phyloP scores from a whole-genome alignment of 2,113 vertebrate genomes.

The Sorex araneus region DNA sequence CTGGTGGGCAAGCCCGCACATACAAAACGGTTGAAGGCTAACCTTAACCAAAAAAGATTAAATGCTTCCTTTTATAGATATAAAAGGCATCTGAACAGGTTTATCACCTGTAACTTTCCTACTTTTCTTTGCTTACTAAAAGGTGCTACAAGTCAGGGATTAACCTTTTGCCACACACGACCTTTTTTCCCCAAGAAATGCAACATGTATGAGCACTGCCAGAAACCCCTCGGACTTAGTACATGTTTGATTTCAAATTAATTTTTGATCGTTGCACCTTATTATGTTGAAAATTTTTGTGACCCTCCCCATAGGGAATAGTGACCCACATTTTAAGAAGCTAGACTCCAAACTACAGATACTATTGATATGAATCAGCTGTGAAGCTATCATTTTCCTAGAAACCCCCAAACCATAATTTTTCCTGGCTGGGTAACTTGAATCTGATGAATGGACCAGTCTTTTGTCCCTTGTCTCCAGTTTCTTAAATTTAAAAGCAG shows the following conservation, averaged over 20 bases:
- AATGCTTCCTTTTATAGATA: not conserved
- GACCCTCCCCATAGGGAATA: too few species aligned
- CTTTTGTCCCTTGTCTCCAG: constrained; percentile 9
- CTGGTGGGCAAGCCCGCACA: too few species aligned
- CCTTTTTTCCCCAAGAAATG: too few species aligned
- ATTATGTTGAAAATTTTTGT: too few species aligned
- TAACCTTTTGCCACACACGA: too few species aligned
- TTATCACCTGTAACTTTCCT: not conserved
- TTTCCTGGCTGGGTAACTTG: not conserved
- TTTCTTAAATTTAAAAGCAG: not conserved
- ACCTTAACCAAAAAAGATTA: too few species aligned
- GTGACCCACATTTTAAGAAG: too few species aligned
- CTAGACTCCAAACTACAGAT: not conserved
- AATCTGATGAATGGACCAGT: not conserved
- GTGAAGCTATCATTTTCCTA: constrained; percentile 53
- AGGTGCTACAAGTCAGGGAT: not conserved
- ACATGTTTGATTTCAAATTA: too few species aligned
- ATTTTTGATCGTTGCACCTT: too few species aligned
- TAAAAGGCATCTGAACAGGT: not conserved
- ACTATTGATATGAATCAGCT: not conserved
- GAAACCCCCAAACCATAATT: not conserved
- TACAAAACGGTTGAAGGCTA: too few species aligned
- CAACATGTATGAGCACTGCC: too few species aligned
- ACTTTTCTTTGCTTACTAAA: constrained; percentile 9
- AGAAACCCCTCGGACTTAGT: too few species aligned